These are phyloP conservation scores for Triplophysa siluroides DNA, from an alignment of 2,113 vertebrate genomes.

Conservation along the genomic window DNA sequence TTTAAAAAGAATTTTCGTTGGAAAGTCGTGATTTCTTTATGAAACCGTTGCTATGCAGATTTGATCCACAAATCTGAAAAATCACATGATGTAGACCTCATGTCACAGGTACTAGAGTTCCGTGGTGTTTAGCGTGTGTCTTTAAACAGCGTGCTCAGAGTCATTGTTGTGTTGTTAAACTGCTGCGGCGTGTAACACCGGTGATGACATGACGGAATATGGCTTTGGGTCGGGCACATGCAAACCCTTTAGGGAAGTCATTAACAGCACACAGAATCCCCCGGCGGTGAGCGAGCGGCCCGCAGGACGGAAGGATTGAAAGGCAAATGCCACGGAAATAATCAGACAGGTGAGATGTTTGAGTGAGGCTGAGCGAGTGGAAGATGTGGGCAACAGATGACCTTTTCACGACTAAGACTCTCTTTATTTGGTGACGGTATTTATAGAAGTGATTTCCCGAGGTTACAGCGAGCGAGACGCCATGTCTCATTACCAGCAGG, in stretches of 20 bases:
- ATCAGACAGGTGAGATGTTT: conserved; percentile 31
- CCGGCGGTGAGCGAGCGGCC: conserved; percentile 32
- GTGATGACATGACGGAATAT: conserved; percentile 59
- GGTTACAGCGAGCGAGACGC: conserved; percentile 78
- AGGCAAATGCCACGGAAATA: conserved; percentile 54
- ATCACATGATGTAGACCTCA: too few species aligned
- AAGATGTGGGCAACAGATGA: conserved; percentile 66
- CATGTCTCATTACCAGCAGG: conserved; percentile 79
- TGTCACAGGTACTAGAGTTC: neutral
- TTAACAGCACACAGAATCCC: conserved; percentile 57
- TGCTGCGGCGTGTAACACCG: conserved; percentile 42
- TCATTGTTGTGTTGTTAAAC: conserved; percentile 15
- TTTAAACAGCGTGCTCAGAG: neutral
- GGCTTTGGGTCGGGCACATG: conserved; percentile 42
- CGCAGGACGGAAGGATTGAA: conserved; percentile 38
- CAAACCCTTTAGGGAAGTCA: conserved; percentile 55
- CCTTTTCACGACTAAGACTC: conserved; percentile 77
- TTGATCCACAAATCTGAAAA: too few species aligned
- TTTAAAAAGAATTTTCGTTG: too few species aligned
- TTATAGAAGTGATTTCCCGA: conserved; percentile 80
- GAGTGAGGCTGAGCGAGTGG: conserved; percentile 36
- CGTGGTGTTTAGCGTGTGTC: neutral
- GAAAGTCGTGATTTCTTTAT: too few species aligned
- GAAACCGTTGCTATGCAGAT: too few species aligned
- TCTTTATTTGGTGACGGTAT: conserved; percentile 82